A percentile compares a stretch with the other conserved stretches of the same genome.
Conservation (phyloP, 2,797 vertebrate species). For the Loris lydekkerianus region DNA sequence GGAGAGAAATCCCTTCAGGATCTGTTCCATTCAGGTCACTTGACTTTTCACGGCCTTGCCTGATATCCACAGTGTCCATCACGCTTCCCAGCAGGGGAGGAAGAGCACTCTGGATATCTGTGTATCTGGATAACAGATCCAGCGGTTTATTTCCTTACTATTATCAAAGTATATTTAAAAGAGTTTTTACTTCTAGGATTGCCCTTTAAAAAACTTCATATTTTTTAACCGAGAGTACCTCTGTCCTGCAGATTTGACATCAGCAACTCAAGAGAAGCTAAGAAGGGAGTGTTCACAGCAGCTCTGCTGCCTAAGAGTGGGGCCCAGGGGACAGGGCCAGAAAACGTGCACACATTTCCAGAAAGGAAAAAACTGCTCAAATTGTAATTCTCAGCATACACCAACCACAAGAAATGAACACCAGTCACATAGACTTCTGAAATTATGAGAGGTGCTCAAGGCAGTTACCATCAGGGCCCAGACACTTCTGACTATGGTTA, state of each 20-base stretch:
- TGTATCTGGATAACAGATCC: not conserved
- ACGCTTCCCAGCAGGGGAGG: not conserved
- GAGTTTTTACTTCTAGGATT: not conserved
- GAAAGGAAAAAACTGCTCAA: too few relatives aligned
- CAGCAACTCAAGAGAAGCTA: not conserved
- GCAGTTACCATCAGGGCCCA: too few relatives aligned
- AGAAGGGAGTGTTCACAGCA: not conserved
- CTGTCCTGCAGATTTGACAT: not conserved
- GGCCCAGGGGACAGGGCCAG: not conserved
- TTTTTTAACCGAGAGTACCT: not conserved
- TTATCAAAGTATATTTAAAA: not conserved
- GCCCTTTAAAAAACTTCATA: not conserved
- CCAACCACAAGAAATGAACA: too few relatives aligned
- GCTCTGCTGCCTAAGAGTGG: not conserved
- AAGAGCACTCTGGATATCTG: not conserved
- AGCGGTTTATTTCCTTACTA: not conserved
- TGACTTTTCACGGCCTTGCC: not conserved
- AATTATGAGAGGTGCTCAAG: too few relatives aligned
- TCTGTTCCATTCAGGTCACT: not conserved
- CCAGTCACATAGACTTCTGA: too few relatives aligned
- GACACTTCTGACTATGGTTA: too few relatives aligned
- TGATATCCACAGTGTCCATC: not conserved
- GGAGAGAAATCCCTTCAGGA: not conserved
- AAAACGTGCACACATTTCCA: too few relatives aligned
- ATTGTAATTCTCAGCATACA: too few relatives aligned